phyloP scores from a whole-genome alignment of 2,888 invertebrate species.

The Griposia aprilina region DNA sequence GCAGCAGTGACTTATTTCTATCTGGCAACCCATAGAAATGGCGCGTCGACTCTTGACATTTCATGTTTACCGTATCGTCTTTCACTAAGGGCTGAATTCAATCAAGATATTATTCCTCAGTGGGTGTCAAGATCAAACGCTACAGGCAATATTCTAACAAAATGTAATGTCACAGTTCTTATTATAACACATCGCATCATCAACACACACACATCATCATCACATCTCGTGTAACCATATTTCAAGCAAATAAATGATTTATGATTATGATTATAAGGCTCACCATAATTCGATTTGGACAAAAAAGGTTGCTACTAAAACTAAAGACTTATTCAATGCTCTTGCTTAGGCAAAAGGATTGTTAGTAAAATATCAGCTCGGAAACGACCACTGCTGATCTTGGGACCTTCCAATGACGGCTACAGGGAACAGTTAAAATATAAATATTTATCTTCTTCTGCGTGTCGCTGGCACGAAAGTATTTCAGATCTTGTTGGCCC shows the following conservation, averaged over 20 bases:
- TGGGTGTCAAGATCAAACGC: background rate
- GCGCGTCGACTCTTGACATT: slow-evolving; percentile 38
- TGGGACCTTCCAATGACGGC: background rate
- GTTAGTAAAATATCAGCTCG: background rate
- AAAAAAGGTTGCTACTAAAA: background rate
- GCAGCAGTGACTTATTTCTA: slow-evolving; percentile 33
- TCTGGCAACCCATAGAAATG: slow-evolving; percentile 42
- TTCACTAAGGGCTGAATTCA: slow-evolving; percentile 7
- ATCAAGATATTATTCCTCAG: slow-evolving; percentile 5
- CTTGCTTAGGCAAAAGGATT: background rate
- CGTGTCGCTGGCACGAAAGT: background rate
- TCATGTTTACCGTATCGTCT: slow-evolving; percentile 32
- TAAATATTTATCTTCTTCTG: background rate
- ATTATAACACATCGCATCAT: too few species aligned
- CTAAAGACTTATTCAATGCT: background rate
- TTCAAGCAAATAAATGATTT: too few species aligned
- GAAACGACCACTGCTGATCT: background rate
- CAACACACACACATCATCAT: too few species aligned
- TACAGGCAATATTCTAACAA: background rate
- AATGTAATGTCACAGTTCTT: background rate
- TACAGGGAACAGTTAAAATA: background rate
- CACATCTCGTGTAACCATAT: too few species aligned
- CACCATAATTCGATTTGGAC: background rate
- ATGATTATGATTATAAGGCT: too few species aligned
- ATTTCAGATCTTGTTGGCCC: background rate